Conservation (phyloP, 2,888 invertebrate species). For the Eristalis arbustorum region DNA sequence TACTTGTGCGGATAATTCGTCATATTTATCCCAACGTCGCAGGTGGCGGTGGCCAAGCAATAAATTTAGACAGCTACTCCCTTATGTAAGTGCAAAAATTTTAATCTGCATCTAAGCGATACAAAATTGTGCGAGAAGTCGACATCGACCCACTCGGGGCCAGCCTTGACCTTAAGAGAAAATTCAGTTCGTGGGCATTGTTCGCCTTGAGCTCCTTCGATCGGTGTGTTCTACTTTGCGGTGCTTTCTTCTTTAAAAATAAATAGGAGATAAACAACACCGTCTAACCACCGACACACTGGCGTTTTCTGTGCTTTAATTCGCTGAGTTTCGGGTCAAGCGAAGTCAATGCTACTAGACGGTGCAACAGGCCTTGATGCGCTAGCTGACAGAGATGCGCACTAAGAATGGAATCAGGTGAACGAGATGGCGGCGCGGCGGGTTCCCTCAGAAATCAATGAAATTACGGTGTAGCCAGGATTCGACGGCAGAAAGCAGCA, state of each 20-base stretch:
- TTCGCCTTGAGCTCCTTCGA: slow-evolving; percentile 58
- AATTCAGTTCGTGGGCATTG: slow-evolving; percentile 24
- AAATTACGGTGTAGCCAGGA: no score
- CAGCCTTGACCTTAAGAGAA: slow-evolving; percentile 60
- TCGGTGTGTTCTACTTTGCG: slow-evolving; percentile 15
- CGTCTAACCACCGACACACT: neutral
- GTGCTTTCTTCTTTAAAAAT: neutral
- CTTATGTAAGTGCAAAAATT: neutral
- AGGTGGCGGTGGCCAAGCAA: slow-evolving; percentile 6
- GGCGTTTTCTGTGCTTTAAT: neutral
- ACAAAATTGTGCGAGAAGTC: neutral
- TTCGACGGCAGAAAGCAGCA: neutral
- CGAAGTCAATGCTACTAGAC: neutral
- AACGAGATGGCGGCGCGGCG: no score
- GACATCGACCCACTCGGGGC: slow-evolving; percentile 9
- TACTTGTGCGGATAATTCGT: slow-evolving; percentile 18
- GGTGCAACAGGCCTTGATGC: neutral
- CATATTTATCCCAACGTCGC: slow-evolving; percentile 4
- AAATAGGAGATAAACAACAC: neutral
- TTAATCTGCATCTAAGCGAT: neutral
- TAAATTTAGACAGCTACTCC: neutral
- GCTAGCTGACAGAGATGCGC: neutral
- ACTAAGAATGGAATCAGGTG: neutral
- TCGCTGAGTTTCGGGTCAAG: neutral
- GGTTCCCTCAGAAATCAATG: no score